Evolutionary conservation across 2,888 invertebrate genomes (phyloP), one percentile per base, ranked within the genome.

Genomic region (Cancer borealis): DNA sequence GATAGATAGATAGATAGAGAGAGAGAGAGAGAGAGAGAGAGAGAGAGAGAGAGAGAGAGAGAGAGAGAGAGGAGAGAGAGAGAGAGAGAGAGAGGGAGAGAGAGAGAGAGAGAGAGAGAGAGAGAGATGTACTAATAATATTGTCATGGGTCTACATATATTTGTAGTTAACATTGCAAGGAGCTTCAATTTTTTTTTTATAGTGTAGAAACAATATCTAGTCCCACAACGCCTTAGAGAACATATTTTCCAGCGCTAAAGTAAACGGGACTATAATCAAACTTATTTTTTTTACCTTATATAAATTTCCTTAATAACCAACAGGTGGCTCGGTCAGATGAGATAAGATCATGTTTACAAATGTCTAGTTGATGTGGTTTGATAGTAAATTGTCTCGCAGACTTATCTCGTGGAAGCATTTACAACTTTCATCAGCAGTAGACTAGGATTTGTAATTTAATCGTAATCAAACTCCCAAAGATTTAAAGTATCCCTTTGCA

Each of bases 11-110:
- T n/a, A 21, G 21, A 66, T 0, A 66, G 66, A 66, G 66, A 66
- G 66, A 66, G 66, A 66, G 66, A 66, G 66, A 66, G 66, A 66
- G 66, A 66, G 66, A 66, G 66, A 66, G 66, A 66, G 66, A 66
- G 66, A 66, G 66, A 66, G 66, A 66, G 66, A 66, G 60, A 66
- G 60, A 66, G 60, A 66, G 60, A 66, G 60, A 66, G 60, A 66
- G 60, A 66, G 60, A 66, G 60, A 66, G 60, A 66, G 60, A 66
- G 60, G 60, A 66, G 60, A 66, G 60, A 66, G 60, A 66, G 60
- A 66, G 60, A 66, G 60, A 66, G 60, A 66, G 60, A 66, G 60
- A 66, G 60, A 66, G 60, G 12, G n/a, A n/a, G n/a, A 66, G 21
- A 66, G 21, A 14, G 14, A 6, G 21, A 66, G 54, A 54, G 54